phyloP scores from a whole-genome alignment of 1,140 invertebrate genomes.

The Laupala kohalensis region DNA sequence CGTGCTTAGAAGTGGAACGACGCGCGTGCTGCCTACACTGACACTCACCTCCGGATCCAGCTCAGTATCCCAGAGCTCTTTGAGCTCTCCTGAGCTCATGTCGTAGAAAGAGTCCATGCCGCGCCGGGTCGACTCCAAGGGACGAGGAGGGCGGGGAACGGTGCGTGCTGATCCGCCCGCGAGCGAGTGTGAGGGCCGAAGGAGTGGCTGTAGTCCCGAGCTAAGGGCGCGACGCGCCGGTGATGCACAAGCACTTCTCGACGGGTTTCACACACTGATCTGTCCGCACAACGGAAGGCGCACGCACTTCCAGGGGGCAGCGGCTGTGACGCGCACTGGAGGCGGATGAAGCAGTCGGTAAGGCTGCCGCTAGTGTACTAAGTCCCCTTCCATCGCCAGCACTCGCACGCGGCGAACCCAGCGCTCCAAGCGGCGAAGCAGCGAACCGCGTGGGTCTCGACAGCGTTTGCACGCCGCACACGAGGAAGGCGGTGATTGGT shows the following conservation, averaged over 20 bases:
- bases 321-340: not conserved
- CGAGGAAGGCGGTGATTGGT: not conserved
- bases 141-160: not conserved
- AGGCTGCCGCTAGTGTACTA: not conserved
- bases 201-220: not conserved
- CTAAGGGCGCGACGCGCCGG: not conserved
- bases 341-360: not conserved
- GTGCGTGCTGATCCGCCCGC: not conserved
- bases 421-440: too few species aligned
- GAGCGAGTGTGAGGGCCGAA: not conserved
- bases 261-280: too few species aligned
- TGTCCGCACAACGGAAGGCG: too few species aligned
- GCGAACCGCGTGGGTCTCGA: not conserved
- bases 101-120: not conserved
- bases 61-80: not conserved
- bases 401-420: not conserved
- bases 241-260: not conserved
- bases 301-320: not conserved
- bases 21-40: not conserved
- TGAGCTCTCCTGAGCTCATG: not conserved
- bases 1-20: too few species aligned
- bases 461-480: not conserved
- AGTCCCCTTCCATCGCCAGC: not conserved
- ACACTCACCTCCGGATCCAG: not conserved
- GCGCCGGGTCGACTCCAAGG: not conserved